Evolutionary conservation across 2,888 invertebrate genomes (phyloP), one percentile per base, ranked within the genome.

Genomic region (Hipparchia semele): DNA sequence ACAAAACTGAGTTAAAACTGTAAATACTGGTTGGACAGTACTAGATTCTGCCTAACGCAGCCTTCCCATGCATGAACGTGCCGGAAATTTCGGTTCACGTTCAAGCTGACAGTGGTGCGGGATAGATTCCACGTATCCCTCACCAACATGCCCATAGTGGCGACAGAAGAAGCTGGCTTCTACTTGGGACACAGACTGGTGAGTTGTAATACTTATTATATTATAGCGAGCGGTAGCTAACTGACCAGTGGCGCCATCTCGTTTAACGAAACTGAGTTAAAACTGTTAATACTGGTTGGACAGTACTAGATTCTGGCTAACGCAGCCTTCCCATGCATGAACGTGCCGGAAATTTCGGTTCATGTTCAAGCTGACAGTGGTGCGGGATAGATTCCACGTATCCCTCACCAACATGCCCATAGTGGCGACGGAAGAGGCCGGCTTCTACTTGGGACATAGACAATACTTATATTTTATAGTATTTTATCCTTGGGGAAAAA

Each of bases 51-150:
- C 92, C 94, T 97, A 79, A 97, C 97, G 0, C 96, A 96, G 96
- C 97, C 5, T 98, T 97, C 86, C 98, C 98, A 0, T 98, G 97
- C 84, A 96, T 97, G 77, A 97, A 98, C 82, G 97, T 98, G 81
- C 98, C 97, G 23, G 23, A 0, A 96, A 97, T 76, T 97, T 81
- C 96, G 97, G 83, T 97, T 97, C 0, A 96, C 95, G 76, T 98
- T 97, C 90, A 96, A 96, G 85, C 95, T 98, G 77, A 97, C 97
- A 6, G 96, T 97, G 79, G 96, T 97, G 58, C 94, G 97, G 80
- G 97, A 97, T 85, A 93, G 94, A 94, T 97, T 97, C 86, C 97
- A 98, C 88, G 96, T 97, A 62, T 96, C 97, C 0, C 87, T 97
- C 65, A 97, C 97, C 72, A 97, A 97, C 80, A 97, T 96, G 96